phyloP scores from a whole-genome alignment of 64 coral and sea anemone genomes.

The Montipora foliosa region DNA sequence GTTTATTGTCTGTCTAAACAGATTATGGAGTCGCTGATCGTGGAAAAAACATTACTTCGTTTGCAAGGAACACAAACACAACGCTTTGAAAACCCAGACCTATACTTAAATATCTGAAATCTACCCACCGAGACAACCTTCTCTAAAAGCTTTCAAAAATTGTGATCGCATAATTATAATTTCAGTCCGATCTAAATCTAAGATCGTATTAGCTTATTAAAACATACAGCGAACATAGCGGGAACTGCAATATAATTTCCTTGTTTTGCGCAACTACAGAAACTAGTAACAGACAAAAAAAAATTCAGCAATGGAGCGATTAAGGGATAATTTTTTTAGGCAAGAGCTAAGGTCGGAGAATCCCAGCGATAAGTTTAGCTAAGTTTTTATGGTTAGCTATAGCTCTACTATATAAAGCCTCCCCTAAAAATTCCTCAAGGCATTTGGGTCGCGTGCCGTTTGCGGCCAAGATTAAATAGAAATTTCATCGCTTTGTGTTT shows the following conservation, averaged over 20 bases:
- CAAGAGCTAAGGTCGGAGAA: neutral
- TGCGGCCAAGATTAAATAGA: neutral
- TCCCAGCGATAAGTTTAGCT: neutral
- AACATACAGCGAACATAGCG: neutral
- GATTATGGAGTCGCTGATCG: neutral
- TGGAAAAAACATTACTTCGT: neutral
- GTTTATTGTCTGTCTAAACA: neutral
- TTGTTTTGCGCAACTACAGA: neutral
- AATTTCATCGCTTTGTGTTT: neutral
- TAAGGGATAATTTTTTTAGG: neutral
- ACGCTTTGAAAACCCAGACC: neutral
- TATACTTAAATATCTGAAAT: no score
- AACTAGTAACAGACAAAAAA: neutral
- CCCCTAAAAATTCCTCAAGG: neutral
- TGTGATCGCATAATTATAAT: no score
- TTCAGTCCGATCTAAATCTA: no score
- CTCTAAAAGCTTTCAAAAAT: no score
- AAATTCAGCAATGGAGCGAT: no score
- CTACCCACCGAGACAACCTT: no score
- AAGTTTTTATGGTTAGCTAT: neutral
- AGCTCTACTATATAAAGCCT: neutral
- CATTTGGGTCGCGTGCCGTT: slow-evolving; percentile 41
- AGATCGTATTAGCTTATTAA: no score
- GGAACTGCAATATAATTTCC: neutral
- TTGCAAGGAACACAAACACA: neutral